Percentiles rank a stretch among this genome's conserved stretches.
Conservation (phyloP, 1,140 invertebrate genomes). For the Chelonus insularis region DNA sequence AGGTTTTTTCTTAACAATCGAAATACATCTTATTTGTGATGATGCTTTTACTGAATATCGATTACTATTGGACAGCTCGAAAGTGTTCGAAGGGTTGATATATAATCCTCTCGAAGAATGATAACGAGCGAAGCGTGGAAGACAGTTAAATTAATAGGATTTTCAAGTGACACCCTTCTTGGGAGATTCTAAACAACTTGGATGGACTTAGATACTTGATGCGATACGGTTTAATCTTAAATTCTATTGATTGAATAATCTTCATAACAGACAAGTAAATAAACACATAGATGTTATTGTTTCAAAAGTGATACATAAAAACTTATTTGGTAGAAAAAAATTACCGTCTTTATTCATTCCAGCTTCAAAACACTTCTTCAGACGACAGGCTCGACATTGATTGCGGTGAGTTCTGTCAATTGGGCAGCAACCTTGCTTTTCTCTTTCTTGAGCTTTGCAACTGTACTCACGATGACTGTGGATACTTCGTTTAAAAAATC, state of each 20-base stretch:
- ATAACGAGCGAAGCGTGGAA: conserved; percentile 35
- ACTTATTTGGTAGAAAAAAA: conserved; percentile 52
- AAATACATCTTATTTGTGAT: too few species aligned
- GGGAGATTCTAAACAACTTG: conserved; percentile 4
- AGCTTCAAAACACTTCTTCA: conserved; percentile 95
- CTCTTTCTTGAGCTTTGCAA: conserved; percentile 87
- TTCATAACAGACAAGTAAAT: too few species aligned
- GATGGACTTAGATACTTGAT: background rate
- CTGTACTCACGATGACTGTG: conserved; percentile 94
- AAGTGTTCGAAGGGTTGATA: conserved; percentile 36
- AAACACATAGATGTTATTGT: too few species aligned
- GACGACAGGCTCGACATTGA: conserved; percentile 93
- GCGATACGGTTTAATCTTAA: too few species aligned
- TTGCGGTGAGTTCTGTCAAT: conserved; percentile 97
- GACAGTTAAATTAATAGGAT: conserved; percentile 39
- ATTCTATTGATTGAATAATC: too few species aligned
- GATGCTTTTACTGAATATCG: conserved; percentile 24
- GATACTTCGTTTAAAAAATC: conserved; percentile 96
- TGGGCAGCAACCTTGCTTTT: conserved; percentile 89
- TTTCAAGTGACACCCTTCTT: conserved; percentile 27
- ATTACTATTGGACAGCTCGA: conserved; percentile 23
- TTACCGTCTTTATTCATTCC: conserved; percentile 99
- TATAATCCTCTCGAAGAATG: conserved; percentile 33
- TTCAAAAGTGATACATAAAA: background rate
- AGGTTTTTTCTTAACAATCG: too few species aligned